phyloP scores from a whole-genome alignment of 2,113 vertebrate species.

The Barnardius zonarius region DNA sequence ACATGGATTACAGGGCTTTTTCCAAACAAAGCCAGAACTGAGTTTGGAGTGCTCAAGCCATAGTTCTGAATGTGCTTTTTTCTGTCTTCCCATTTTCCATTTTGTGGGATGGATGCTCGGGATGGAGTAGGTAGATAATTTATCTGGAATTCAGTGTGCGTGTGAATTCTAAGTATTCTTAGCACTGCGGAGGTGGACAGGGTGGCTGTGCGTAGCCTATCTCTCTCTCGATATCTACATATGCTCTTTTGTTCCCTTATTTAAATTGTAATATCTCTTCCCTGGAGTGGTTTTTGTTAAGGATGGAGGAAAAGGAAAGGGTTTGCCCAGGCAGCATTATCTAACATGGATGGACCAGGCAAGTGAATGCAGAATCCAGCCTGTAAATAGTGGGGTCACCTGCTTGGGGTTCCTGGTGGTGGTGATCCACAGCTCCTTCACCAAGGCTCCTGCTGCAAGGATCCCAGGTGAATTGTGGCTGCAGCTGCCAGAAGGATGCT shows the following conservation, averaged over 20 bases:
- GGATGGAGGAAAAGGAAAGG: background rate
- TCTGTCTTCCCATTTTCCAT: background rate
- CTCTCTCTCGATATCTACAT: background rate
- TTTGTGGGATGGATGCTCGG: background rate
- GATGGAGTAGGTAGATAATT: conserved; percentile 17
- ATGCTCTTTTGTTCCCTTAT: background rate
- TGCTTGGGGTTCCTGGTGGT: background rate
- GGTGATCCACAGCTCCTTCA: background rate
- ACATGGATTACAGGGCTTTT: accelerated
- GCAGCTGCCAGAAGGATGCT: background rate
- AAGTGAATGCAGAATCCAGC: background rate
- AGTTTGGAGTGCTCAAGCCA: background rate
- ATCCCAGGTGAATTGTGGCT: background rate
- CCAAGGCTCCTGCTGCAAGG: background rate
- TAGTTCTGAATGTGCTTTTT: background rate
- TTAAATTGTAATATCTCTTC: background rate
- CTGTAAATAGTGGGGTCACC: conserved; percentile 27
- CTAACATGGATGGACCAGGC: background rate
- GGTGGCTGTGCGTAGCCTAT: background rate
- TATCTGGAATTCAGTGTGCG: background rate
- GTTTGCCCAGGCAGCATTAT: background rate
- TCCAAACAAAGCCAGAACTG: background rate
- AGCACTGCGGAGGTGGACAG: background rate
- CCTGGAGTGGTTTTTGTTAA: background rate
- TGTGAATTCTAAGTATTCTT: conserved; percentile 15